These are phyloP conservation scores for Ellobius talpinus DNA, from an alignment of 2,113 vertebrate species.

Conservation along the genomic window DNA sequence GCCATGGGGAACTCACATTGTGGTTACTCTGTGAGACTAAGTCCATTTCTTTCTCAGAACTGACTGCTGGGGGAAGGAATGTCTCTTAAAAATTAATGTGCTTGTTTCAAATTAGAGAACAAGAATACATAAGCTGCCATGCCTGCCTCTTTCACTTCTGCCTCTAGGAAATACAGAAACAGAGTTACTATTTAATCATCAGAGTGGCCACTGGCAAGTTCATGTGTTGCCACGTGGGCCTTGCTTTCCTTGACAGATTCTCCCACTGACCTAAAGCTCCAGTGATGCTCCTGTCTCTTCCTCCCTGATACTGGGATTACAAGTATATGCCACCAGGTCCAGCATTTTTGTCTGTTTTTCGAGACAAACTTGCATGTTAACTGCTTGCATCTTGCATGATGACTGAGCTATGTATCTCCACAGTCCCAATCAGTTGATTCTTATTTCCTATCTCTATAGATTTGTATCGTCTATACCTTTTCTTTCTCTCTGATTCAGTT, in stretches of 20 bases:
- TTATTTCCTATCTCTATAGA: conserved; percentile 4
- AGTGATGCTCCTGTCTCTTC: background rate
- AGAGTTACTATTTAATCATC: background rate
- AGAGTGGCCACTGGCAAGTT: background rate
- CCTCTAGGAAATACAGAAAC: conserved; percentile 18
- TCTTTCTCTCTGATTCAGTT: background rate
- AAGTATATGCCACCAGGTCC: background rate
- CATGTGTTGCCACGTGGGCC: background rate
- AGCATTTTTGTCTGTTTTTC: background rate
- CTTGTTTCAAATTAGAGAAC: conserved; percentile 17
- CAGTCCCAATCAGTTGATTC: background rate
- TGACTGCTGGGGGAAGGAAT: background rate
- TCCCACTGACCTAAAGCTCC: background rate
- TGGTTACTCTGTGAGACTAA: background rate
- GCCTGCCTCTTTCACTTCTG: conserved; percentile 16
- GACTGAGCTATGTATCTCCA: too few relatives aligned
- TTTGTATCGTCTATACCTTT: conserved; percentile 10
- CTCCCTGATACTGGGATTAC: background rate
- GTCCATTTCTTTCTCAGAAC: conserved; percentile 4
- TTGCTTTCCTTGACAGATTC: background rate
- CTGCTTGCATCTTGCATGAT: background rate
- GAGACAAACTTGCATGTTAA: background rate
- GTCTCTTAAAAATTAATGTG: background rate
- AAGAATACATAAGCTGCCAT: background rate
- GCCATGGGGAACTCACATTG: background rate